A percentile compares a stretch with the other conserved stretches of the same genome.
Conservation (phyloP, 2,113 vertebrate species). For the Archocentrus centrarchus region DNA sequence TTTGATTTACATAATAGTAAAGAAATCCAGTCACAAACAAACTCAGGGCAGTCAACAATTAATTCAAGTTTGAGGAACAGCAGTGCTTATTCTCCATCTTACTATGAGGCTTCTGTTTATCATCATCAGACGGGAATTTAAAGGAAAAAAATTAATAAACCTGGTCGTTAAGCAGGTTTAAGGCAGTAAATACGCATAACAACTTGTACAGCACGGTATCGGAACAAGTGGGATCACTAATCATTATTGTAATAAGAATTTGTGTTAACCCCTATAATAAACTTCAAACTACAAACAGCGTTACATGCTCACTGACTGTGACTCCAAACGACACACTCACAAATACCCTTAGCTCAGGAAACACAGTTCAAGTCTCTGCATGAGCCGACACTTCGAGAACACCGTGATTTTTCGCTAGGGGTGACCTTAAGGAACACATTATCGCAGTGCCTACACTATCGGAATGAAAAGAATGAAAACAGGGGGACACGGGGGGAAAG, state of each 20-base stretch:
- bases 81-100: neutral
- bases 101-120: neutral
- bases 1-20: neutral
- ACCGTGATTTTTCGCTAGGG: slow-evolving; percentile 38
- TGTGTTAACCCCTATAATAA: neutral
- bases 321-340: no score
- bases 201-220: neutral
- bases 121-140: neutral
- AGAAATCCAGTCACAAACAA: neutral
- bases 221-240: neutral
- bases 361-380: neutral
- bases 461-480: slow-evolving; percentile 51
- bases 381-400: slow-evolving; percentile 13
- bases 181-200: neutral
- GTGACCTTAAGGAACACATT: slow-evolving; percentile 42
- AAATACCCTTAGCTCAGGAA: neutral
- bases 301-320: neutral
- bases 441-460: slow-evolving; percentile 45
- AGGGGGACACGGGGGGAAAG: neutral
- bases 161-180: neutral
- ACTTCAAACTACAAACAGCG: neutral
- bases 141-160: neutral
- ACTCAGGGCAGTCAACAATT: neutral
- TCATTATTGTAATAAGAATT: neutral
- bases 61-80: slow-evolving; percentile 9